Evolutionary conservation across 2,797 vertebrate species (phyloP).

Genomic region (Gadopsis bispinosus): DNA sequence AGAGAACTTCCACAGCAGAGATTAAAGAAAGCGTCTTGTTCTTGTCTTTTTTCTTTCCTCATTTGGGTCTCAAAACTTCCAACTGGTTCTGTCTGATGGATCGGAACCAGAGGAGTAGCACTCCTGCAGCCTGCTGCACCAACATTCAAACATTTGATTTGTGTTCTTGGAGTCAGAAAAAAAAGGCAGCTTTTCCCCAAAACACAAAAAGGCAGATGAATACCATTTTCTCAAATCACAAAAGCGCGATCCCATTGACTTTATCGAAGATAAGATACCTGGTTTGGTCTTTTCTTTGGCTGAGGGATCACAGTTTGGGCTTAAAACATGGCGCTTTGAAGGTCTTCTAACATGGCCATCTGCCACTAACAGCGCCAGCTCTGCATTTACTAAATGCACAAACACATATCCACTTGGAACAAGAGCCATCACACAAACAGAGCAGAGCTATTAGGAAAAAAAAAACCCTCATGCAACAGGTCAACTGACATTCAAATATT

Average conservation of each 20-base stretch:
- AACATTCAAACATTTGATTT: background rate
- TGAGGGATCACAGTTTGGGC: background rate
- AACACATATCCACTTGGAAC: constrained; percentile 4
- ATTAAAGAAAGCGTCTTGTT: constrained; percentile 4
- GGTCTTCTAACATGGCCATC: constrained; percentile 6
- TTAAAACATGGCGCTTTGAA: constrained; percentile 32
- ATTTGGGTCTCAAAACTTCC: background rate
- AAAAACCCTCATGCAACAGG: constrained; percentile 15
- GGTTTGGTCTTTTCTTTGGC: constrained; percentile 19
- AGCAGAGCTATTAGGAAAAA: background rate
- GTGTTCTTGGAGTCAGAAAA: background rate
- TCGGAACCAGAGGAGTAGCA: background rate
- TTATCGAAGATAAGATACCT: background rate
- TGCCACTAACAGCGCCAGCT: constrained; percentile 17
- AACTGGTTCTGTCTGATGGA: background rate
- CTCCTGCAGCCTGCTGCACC: background rate
- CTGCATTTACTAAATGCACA: constrained; percentile 18
- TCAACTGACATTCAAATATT: constrained; percentile 29
- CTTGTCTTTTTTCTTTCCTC: background rate
- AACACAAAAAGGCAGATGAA: constrained; percentile 7
- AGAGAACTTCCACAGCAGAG: background rate
- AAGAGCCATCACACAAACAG: constrained; percentile 18
- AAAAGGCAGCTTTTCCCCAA: background rate
- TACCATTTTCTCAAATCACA: background rate
- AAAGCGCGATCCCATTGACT: background rate